Conservation (phyloP, 2,113 vertebrate genomes). For the Phyllostomus hastatus region DNA sequence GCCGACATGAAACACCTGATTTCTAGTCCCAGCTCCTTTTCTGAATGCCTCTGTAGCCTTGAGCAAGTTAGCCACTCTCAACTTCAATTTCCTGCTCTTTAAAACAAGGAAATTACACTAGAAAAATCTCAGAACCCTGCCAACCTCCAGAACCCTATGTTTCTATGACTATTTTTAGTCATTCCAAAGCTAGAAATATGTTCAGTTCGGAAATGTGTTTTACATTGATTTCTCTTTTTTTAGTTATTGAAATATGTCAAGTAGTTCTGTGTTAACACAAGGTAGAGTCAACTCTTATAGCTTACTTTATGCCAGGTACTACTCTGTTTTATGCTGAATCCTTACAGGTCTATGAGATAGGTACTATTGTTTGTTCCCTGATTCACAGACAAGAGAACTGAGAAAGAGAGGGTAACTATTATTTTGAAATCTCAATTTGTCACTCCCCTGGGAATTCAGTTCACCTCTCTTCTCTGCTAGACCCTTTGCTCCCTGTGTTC, state of each 20-base stretch:
- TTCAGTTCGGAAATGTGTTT: background rate
- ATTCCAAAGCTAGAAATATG: background rate
- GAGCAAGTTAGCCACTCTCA: background rate
- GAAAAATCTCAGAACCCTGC: background rate
- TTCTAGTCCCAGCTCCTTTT: background rate
- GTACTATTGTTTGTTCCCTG: background rate
- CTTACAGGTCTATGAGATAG: background rate
- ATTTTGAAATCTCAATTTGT: background rate
- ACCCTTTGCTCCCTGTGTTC: background rate
- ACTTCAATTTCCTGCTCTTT: background rate
- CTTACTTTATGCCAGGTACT: background rate
- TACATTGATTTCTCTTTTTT: background rate
- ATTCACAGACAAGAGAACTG: background rate
- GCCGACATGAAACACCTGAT: background rate
- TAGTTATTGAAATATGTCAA: background rate
- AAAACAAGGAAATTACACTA: background rate
- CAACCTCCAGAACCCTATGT: background rate
- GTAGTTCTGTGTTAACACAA: background rate
- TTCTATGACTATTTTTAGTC: conserved; percentile 2
- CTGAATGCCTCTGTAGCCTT: background rate
- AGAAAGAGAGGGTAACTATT: background rate
- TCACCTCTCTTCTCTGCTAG: background rate
- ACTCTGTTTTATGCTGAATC: background rate
- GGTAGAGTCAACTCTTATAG: background rate
- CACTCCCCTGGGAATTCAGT: background rate